phyloP scores from a whole-genome alignment of 37 sponge, comb jelly and placozoan genomes.

The Hexactinellida sp. region DNA sequence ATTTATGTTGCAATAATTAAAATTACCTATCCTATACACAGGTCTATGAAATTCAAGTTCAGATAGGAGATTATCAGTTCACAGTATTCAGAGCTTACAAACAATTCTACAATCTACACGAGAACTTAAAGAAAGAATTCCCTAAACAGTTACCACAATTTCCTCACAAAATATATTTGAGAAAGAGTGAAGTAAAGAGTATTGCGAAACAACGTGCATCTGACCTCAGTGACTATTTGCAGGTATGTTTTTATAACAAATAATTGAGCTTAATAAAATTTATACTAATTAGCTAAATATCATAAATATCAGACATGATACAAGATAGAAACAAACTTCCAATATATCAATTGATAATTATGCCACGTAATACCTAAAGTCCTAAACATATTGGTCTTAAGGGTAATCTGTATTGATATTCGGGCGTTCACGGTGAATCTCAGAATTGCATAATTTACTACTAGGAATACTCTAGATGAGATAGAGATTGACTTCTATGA shows the following conservation, averaged over 20 bases:
- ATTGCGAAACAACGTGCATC: conserved; percentile 19
- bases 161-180: conserved; percentile 20
- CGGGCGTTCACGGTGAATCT: too few species aligned
- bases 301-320: too few species aligned
- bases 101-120: conserved; percentile 22
- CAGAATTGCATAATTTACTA: too few species aligned
- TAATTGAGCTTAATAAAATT: too few species aligned
- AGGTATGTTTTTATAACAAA: neutral
- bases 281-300: too few species aligned
- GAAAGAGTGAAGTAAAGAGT: conserved; percentile 20
- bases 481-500: too few species aligned
- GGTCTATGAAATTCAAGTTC: conserved; percentile 30
- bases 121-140: conserved; percentile 9
- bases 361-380: too few species aligned
- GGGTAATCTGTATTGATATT: too few species aligned
- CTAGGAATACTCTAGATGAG: too few species aligned
- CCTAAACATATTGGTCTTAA: too few species aligned
- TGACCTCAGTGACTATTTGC: conserved; percentile 17
- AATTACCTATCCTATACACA: neutral
- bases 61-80: neutral
- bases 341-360: too few species aligned
- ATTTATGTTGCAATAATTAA: neutral
- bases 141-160: conserved; percentile 11
- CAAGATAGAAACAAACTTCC: too few species aligned
- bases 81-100: conserved; percentile 23